These are phyloP conservation scores for Scophthalmus maximus DNA, from an alignment of 2,113 vertebrate species.

Conservation along the genomic window DNA sequence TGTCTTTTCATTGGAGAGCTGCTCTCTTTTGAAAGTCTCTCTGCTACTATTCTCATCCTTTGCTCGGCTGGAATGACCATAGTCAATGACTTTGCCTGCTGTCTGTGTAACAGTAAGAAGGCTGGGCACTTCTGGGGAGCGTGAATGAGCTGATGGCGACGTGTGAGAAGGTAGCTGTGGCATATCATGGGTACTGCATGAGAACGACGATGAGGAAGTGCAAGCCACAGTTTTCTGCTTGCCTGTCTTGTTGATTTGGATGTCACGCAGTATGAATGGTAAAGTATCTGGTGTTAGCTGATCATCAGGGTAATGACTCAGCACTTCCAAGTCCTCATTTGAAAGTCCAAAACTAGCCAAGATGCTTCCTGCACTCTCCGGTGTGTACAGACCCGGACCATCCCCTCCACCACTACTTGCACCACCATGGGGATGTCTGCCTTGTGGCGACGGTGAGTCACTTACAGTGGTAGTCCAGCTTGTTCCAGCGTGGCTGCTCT, in stretches of 20 bases:
- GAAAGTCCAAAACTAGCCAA: constrained; percentile 94
- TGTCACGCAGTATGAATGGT: constrained; percentile 91
- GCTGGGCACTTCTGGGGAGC: constrained; percentile 65
- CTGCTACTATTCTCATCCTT: constrained; percentile 55
- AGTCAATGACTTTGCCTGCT: constrained; percentile 92
- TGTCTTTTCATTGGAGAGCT: constrained; percentile 71
- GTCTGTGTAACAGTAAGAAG: constrained; percentile 73
- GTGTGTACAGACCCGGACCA: constrained; percentile 83
- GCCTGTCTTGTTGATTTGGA: constrained; percentile 88
- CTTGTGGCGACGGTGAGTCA: constrained; percentile 28
- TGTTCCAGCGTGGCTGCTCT: constrained; percentile 44
- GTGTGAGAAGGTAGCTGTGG: constrained; percentile 52
- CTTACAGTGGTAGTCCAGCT: constrained; percentile 45
- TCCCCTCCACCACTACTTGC: constrained; percentile 38
- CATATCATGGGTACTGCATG: constrained; percentile 52
- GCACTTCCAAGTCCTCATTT: constrained; percentile 92
- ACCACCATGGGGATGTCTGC: constrained; percentile 47
- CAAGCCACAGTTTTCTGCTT: constrained; percentile 47
- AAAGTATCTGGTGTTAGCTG: constrained; percentile 93
- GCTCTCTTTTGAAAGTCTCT: constrained; percentile 82
- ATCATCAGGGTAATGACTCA: constrained; percentile 94
- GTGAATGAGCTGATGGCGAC: constrained; percentile 16
- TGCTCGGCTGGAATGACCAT: constrained; percentile 90
- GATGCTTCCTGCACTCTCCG: constrained; percentile 92
- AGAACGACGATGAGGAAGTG: constrained; percentile 38